Evolutionary conservation across 2,797 vertebrate genomes (phyloP).

Genomic region (Myotis findleyi): DNA sequence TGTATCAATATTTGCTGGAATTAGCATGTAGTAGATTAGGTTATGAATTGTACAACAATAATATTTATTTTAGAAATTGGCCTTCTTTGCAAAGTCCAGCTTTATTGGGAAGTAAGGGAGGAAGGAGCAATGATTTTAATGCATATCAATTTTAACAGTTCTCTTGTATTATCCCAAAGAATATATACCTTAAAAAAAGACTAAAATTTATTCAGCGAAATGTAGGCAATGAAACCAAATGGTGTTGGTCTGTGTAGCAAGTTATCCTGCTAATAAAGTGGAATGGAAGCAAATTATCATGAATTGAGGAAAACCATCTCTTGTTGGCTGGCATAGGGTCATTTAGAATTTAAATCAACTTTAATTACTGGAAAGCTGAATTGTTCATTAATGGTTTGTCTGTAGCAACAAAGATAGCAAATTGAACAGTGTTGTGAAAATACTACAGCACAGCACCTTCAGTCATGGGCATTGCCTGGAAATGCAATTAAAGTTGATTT

Average conservation of each 20-base stretch:
- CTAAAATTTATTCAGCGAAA: slow-evolving; percentile 3
- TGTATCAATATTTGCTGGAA: slow-evolving; percentile 81
- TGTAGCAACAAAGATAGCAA: background rate
- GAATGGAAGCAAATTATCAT: background rate
- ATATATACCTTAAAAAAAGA: slow-evolving; percentile 8
- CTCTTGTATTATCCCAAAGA: slow-evolving; percentile 23
- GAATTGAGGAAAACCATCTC: background rate
- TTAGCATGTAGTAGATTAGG: slow-evolving; percentile 75
- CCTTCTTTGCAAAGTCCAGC: slow-evolving; percentile 69
- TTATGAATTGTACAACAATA: slow-evolving; percentile 61
- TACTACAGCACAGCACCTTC: background rate
- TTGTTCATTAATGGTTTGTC: slow-evolving; percentile 33
- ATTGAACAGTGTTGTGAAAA: slow-evolving; percentile 4
- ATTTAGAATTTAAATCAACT: slow-evolving; percentile 59
- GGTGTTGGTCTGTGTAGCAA: background rate
- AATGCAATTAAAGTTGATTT: background rate
- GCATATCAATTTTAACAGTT: background rate
- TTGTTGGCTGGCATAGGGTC: background rate
- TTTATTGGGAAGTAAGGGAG: slow-evolving; percentile 38
- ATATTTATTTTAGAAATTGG: slow-evolving; percentile 81
- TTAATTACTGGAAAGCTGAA: slow-evolving; percentile 7
- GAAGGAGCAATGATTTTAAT: background rate
- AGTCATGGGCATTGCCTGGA: background rate
- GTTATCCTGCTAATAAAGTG: background rate
- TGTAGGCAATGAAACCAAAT: background rate